A percentile compares a stretch with the other conserved stretches of the same genome.
Conservation (phyloP, 2,113 vertebrate genomes). For the Nothoprocta pentlandii region DNA sequence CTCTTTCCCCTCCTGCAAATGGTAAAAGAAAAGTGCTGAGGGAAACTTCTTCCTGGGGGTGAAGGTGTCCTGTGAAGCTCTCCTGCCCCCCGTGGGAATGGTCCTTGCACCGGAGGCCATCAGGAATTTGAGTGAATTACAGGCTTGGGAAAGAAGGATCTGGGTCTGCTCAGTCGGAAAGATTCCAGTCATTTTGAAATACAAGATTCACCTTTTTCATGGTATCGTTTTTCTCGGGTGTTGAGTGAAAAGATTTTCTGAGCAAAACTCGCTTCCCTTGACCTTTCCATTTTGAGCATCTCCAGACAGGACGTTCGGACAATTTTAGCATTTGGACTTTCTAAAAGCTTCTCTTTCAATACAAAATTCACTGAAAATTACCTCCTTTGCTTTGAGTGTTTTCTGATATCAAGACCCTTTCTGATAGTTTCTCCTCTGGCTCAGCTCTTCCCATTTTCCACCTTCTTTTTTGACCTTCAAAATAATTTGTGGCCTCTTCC, state of each 20-base stretch:
- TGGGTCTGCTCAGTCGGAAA: not conserved
- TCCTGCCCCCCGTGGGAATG: no score
- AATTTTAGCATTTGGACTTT: not conserved
- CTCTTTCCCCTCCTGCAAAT: no score
- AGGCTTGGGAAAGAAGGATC: not conserved
- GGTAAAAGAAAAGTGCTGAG: no score
- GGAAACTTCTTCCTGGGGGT: no score
- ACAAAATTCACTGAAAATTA: not conserved
- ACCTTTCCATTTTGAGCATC: not conserved
- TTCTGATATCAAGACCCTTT: not conserved
- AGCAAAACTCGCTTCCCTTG: not conserved
- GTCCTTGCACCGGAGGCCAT: no score
- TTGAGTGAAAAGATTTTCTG: not conserved
- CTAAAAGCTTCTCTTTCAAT: not conserved
- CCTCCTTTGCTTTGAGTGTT: not conserved
- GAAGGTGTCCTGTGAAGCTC: not conserved
- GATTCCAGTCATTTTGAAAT: not conserved
- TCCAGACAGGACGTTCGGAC: not conserved
- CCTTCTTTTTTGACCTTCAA: not conserved
- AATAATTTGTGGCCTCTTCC: not conserved
- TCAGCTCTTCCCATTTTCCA: not conserved
- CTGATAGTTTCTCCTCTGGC: not conserved
- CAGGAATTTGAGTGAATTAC: not conserved
- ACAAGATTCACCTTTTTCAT: not conserved
- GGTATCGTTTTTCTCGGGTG: not conserved